These are phyloP conservation scores for Venustoraphidia nigricollis DNA, from an alignment of 2,888 invertebrate genomes.

Conservation along the genomic window DNA sequence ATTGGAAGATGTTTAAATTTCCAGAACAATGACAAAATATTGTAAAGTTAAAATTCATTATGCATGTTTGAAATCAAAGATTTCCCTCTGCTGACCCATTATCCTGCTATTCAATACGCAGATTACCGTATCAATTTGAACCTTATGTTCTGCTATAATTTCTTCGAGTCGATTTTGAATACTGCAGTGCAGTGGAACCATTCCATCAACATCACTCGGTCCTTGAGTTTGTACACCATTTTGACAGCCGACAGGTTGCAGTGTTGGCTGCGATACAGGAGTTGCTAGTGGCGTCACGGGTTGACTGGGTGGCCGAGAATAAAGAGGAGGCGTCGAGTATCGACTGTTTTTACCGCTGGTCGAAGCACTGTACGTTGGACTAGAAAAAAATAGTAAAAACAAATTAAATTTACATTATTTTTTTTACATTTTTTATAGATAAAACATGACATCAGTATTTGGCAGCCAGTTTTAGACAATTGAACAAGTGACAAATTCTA, in stretches of 20 bases:
- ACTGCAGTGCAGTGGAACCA: conserved; percentile 54
- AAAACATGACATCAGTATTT: too few relatives aligned
- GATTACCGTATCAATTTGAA: conserved; percentile 18
- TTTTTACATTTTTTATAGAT: too few relatives aligned
- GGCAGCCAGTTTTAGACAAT: background rate
- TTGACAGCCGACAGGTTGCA: conserved; percentile 14
- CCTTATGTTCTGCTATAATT: conserved; percentile 68
- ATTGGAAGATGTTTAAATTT: too few relatives aligned
- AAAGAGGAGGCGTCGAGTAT: conserved; percentile 32
- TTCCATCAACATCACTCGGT: conserved; percentile 55
- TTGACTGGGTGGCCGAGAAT: conserved; percentile 40
- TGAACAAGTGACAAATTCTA: conserved; percentile 8
- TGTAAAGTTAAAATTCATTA: too few relatives aligned
- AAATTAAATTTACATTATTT: too few relatives aligned
- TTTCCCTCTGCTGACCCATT: too few relatives aligned
- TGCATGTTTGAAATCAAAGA: too few relatives aligned
- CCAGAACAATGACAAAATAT: too few relatives aligned
- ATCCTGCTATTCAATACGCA: too few relatives aligned
- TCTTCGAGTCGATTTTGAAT: conserved; percentile 65
- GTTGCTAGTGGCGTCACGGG: conserved; percentile 38
- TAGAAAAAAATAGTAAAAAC: conserved; percentile 5
- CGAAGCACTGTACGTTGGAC: conserved; percentile 5
- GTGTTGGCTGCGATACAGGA: background rate
- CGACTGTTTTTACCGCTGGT: conserved; percentile 12
- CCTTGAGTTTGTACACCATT: conserved; percentile 13